These are phyloP conservation scores for Bicyclus anynana DNA, from an alignment of 1,140 invertebrate species.

Conservation along the genomic window DNA sequence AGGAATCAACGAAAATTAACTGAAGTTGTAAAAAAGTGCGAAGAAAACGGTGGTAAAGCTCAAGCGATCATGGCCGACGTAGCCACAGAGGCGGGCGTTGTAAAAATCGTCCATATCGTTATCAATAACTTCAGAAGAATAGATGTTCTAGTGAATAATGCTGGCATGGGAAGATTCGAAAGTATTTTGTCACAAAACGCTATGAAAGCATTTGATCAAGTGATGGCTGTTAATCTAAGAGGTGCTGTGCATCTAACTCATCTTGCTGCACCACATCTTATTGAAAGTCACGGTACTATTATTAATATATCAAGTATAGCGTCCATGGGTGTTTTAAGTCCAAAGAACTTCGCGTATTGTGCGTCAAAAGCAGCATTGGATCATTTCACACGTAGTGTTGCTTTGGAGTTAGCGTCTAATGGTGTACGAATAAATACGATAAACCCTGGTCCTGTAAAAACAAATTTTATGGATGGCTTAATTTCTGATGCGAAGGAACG, in stretches of 20 bases:
- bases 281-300: constrained; percentile 83
- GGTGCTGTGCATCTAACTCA: constrained; percentile 83
- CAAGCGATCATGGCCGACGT: constrained; percentile 79
- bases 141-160: constrained; percentile 85
- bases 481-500: constrained; percentile 78
- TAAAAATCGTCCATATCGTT: constrained; percentile 78
- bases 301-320: constrained; percentile 87
- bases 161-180: constrained; percentile 82
- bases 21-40: constrained; percentile 78
- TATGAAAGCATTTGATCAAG: constrained; percentile 82
- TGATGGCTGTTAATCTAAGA: constrained; percentile 84
- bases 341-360: constrained; percentile 28
- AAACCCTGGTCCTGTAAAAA: constrained; percentile 87
- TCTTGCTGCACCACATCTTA: constrained; percentile 83
- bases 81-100: constrained; percentile 78
- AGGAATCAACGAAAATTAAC: constrained; percentile 79
- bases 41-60: constrained; percentile 60
- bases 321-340: constrained; percentile 67
- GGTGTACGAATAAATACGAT: constrained; percentile 90
- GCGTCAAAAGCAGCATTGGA: constrained; percentile 39
- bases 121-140: constrained; percentile 78
- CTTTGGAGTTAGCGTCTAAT: too few relatives aligned
- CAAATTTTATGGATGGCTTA: constrained; percentile 85
- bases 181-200: constrained; percentile 81
- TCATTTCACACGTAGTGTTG: constrained; percentile 64